A percentile compares a stretch with the other conserved stretches of the same genome.
phyloP scores from a whole-genome alignment of 2,797 vertebrate species.

The Centropyge bicolor region DNA sequence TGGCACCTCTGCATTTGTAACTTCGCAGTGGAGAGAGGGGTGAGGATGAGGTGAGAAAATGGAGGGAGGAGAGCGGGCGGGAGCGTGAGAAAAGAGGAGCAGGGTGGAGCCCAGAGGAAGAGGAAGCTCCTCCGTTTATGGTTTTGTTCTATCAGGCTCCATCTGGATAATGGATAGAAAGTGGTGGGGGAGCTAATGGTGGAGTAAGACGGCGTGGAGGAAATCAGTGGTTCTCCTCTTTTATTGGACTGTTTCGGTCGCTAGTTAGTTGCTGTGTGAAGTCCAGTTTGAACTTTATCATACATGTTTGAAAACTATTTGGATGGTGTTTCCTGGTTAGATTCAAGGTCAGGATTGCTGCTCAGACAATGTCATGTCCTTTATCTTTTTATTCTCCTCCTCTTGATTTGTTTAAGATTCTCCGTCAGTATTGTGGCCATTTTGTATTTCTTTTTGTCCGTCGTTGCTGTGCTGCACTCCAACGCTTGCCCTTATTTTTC shows the following conservation, averaged over 20 bases:
- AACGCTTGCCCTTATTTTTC: neutral
- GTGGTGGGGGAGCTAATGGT: conserved; percentile 56
- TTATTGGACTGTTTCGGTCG: conserved; percentile 12
- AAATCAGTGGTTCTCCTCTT: conserved; percentile 53
- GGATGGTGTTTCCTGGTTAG: conserved; percentile 6
- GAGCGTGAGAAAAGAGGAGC: conserved; percentile 1
- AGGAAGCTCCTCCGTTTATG: conserved; percentile 46
- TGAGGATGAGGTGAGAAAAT: conserved; percentile 15
- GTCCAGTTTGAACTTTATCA: neutral
- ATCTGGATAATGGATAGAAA: conserved; percentile 61
- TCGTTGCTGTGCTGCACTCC: neutral
- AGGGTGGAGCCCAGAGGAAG: neutral
- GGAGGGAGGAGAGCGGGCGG: conserved; percentile 17
- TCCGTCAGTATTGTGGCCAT: neutral
- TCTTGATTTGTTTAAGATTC: conserved; percentile 34
- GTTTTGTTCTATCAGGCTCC: conserved; percentile 37
- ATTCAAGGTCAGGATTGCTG: conserved; percentile 35
- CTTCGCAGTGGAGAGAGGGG: neutral
- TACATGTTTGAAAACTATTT: neutral
- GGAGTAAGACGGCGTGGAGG: conserved; percentile 32
- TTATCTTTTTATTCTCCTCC: conserved; percentile 5
- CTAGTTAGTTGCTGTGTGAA: neutral
- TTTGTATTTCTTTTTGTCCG: neutral
- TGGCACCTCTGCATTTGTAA: neutral
- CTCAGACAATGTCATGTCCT: neutral